A percentile compares a stretch with the other conserved stretches of the same genome.
phyloP scores from a whole-genome alignment of 1,140 invertebrate species.

The Aphelenchoides avenae region DNA sequence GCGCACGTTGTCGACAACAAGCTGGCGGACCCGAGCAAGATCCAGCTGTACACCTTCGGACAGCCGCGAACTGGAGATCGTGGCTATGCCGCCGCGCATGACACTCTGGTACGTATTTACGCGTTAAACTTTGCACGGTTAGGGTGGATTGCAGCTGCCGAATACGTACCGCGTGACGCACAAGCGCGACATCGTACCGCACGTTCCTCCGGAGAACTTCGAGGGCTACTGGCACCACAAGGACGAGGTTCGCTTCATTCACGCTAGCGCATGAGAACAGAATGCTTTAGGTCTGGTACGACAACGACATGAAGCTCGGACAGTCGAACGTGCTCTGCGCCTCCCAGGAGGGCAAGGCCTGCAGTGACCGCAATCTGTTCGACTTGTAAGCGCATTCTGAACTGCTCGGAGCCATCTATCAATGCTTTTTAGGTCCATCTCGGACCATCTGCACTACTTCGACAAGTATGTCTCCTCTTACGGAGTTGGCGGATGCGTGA shows the following conservation, averaged over 20 bases:
- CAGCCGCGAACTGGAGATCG: slow-evolving; percentile 47
- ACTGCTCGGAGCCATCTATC: too few relatives aligned
- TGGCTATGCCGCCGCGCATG: slow-evolving; percentile 32
- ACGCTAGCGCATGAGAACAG: too few relatives aligned
- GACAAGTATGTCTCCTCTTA: slow-evolving; percentile 7
- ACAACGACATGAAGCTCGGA: slow-evolving; percentile 31
- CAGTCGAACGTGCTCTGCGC: slow-evolving; percentile 14
- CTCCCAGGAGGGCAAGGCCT: slow-evolving; percentile 8
- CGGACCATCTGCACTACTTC: slow-evolving; percentile 28
- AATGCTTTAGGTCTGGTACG: too few relatives aligned
- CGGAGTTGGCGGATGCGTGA: slow-evolving; percentile 20
- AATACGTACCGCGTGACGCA: slow-evolving; percentile 38
- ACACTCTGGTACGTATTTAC: slow-evolving; percentile 6
- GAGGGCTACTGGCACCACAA: slow-evolving; percentile 41
- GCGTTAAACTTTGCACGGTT: background rate
- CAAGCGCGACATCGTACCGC: slow-evolving; percentile 37
- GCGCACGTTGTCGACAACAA: slow-evolving; percentile 27
- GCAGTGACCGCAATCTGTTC: slow-evolving; percentile 18
- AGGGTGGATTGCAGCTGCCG: slow-evolving; percentile 16
- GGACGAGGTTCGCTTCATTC: too few relatives aligned
- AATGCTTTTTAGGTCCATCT: too few relatives aligned
- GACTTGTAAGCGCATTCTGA: too few relatives aligned
- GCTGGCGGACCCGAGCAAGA: slow-evolving; percentile 7
- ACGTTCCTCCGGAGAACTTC: slow-evolving; percentile 42
- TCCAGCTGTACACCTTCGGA: slow-evolving; percentile 47